Conservation (phyloP, 2,888 invertebrate species). For the Griposia aprilina region DNA sequence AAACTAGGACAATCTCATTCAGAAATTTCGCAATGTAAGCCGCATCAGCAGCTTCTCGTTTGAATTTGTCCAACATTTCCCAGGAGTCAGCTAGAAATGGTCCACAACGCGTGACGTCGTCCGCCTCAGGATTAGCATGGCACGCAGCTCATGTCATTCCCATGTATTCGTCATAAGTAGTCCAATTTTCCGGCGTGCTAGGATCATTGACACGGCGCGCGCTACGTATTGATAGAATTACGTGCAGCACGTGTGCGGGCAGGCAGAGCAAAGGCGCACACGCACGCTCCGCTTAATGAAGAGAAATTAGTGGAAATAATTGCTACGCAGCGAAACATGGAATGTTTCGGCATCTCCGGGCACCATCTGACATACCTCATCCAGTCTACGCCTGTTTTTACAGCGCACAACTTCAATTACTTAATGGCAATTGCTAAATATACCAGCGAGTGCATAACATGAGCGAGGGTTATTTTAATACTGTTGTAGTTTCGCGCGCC, state of each 20-base stretch:
- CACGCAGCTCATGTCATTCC: background rate
- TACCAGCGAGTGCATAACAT: slow-evolving; percentile 26
- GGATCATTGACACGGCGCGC: slow-evolving; percentile 60
- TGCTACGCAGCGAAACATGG: slow-evolving; percentile 52
- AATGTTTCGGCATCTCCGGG: slow-evolving; percentile 61
- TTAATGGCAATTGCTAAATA: slow-evolving; percentile 40
- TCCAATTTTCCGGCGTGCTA: slow-evolving; percentile 29
- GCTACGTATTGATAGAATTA: slow-evolving; percentile 27
- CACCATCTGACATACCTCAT: slow-evolving; percentile 49
- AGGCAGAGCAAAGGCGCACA: slow-evolving; percentile 19
- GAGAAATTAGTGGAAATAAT: slow-evolving; percentile 72
- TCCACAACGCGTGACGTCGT: background rate
- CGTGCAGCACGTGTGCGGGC: slow-evolving; percentile 52
- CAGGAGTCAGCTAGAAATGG: background rate
- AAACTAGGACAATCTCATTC: background rate
- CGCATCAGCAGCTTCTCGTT: background rate
- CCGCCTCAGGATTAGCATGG: background rate
- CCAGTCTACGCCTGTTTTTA: slow-evolving; percentile 23
- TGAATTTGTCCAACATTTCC: background rate
- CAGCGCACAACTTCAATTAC: slow-evolving; percentile 30
- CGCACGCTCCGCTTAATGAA: slow-evolving; percentile 60
- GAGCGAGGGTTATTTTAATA: slow-evolving; percentile 38
- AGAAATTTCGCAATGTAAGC: slow-evolving; percentile 1
- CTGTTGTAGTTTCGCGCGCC: slow-evolving; percentile 31
- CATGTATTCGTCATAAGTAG: slow-evolving; percentile 21